Evolutionary conservation across 2,797 vertebrate species (phyloP).

Genomic region (Chrysolophus pictus): DNA sequence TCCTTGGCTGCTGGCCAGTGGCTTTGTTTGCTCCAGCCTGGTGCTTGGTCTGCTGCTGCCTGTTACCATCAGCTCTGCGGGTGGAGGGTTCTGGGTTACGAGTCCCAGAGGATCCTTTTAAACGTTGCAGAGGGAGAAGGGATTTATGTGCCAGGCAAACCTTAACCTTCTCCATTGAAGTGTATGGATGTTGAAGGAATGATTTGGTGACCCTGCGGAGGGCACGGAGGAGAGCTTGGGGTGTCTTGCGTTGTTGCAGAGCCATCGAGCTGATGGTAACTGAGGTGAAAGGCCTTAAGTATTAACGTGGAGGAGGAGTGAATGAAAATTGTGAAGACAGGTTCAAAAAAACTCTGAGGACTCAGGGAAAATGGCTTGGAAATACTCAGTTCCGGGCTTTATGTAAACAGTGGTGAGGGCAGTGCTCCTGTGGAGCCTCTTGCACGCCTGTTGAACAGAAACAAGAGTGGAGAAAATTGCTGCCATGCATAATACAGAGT

Average conservation of each 20-base stretch:
- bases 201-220: not conserved
- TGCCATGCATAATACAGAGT: not conserved
- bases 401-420: slow-evolving; percentile 65
- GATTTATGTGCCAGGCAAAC: not conserved
- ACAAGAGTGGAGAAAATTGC: not conserved
- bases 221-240: not conserved
- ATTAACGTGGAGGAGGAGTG: slow-evolving; percentile 8
- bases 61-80: slow-evolving; percentile 34
- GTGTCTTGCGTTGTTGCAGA: not conserved
- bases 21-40: slow-evolving; percentile 36
- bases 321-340: slow-evolving; percentile 55
- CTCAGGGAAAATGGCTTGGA: slow-evolving; percentile 55
- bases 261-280: slow-evolving; percentile 1
- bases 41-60: not conserved
- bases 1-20: slow-evolving; percentile 42
- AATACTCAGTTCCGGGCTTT: slow-evolving; percentile 25
- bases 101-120: not conserved
- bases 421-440: slow-evolving; percentile 13
- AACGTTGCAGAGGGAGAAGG: not conserved
- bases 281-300: slow-evolving; percentile 14
- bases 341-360: slow-evolving; percentile 48
- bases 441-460: not conserved
- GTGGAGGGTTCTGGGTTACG: not conserved
- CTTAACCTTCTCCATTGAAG: not conserved
- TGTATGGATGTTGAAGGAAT: not conserved